Evolutionary conservation across 2,113 vertebrate genomes (phyloP).

Genomic region (Anhinga rufa): DNA sequence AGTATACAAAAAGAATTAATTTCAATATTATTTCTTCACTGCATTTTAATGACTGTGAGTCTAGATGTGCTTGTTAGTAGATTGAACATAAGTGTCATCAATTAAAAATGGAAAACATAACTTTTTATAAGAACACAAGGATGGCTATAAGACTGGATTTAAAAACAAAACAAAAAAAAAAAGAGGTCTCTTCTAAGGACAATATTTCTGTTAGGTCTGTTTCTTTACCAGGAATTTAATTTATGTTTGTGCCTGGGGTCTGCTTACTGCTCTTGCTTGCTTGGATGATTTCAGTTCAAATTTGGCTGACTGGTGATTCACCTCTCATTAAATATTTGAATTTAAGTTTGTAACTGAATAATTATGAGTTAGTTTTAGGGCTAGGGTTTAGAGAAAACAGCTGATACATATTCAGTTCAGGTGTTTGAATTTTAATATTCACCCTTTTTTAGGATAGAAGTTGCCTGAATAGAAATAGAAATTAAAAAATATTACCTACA

Average conservation of each 20-base stretch:
- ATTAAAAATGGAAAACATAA: not conserved
- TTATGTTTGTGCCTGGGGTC: not conserved
- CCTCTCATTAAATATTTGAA: not conserved
- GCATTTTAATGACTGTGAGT: not conserved
- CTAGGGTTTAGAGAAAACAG: not conserved
- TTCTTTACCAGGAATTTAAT: not conserved
- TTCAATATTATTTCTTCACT: not conserved
- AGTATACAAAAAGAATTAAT: not conserved
- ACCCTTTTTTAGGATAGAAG: not conserved
- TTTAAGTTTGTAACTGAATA: not conserved
- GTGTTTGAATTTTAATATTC: not conserved
- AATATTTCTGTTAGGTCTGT: not conserved
- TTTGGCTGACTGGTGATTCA: not conserved
- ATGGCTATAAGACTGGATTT: not conserved
- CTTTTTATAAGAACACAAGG: not conserved
- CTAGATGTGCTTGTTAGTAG: not conserved
- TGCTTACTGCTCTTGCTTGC: not conserved
- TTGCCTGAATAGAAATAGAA: not conserved
- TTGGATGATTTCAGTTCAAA: not conserved
- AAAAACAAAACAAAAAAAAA: not conserved
- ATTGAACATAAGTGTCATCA: not conserved
- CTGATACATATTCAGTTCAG: not conserved
- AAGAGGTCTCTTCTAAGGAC: not conserved
- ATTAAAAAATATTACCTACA: not conserved
- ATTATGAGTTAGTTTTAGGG: not conserved